Evolutionary conservation across 2,113 vertebrate genomes (phyloP).

Genomic region (Dryoscopus gambensis): DNA sequence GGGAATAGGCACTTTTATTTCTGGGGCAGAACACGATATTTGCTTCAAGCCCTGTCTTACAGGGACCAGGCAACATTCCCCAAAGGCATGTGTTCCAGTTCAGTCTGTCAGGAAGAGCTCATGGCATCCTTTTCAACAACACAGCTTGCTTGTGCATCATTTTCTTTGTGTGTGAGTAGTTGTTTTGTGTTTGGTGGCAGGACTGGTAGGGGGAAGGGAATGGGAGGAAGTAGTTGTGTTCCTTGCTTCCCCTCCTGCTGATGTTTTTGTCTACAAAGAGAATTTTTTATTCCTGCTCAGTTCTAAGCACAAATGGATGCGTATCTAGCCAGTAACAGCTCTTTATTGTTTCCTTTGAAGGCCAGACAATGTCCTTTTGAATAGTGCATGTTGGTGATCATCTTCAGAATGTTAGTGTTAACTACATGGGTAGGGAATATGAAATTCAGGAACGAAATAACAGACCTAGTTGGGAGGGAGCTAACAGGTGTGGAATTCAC

Average conservation of each 20-base stretch:
- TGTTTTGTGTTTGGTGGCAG: not conserved
- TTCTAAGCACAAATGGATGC: not conserved
- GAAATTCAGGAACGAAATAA: not conserved
- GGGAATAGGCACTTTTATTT: not conserved
- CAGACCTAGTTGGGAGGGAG: not conserved
- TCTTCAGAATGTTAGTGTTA: not conserved
- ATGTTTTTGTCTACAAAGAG: slow-evolving; percentile 1
- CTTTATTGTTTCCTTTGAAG: not conserved
- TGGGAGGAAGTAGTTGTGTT: not conserved
- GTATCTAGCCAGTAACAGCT: not conserved
- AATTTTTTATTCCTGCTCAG: not conserved
- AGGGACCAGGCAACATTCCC: not conserved
- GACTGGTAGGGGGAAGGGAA: not conserved
- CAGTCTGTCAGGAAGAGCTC: not conserved
- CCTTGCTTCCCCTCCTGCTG: not conserved
- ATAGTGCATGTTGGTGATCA: not conserved
- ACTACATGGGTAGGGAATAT: not conserved
- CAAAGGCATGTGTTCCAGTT: not conserved
- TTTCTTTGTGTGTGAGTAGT: not conserved
- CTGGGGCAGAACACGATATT: not conserved
- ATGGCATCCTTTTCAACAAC: not conserved
- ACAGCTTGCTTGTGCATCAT: not conserved
- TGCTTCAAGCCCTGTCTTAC: not conserved
- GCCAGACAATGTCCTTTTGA: not conserved
- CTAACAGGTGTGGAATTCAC: not conserved